Percentiles rank a stretch among this genome's conserved stretches.
These are phyloP conservation scores for Aphodius sticticus DNA, from an alignment of 2,888 invertebrate genomes.

Conservation along the genomic window DNA sequence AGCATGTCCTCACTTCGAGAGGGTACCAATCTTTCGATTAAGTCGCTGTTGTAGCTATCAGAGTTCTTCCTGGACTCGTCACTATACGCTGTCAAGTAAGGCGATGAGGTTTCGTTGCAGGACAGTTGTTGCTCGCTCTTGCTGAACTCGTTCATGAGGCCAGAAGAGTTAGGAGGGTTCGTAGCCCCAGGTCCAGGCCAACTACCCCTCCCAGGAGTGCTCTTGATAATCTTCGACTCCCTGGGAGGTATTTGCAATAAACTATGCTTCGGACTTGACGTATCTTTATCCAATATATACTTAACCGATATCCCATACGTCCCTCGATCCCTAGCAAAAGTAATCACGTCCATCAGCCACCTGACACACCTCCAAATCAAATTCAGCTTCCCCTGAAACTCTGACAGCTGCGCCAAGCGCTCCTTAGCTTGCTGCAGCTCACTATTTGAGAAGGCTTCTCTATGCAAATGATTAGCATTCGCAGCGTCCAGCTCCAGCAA, in stretches of 20 bases:
- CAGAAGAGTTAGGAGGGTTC: constrained; percentile 61
- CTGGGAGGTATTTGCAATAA: constrained; percentile 74
- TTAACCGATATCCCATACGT: constrained; percentile 55
- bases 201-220: constrained; percentile 80
- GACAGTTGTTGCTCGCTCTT: constrained; percentile 83
- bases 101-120: constrained; percentile 65
- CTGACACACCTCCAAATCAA: constrained; percentile 92
- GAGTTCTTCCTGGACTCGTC: constrained; percentile 58
- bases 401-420: constrained; percentile 80
- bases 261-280: constrained; percentile 63
- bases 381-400: constrained; percentile 86
- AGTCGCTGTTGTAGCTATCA: constrained; percentile 55
- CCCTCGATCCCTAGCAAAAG: constrained; percentile 87
- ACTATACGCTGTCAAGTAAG: constrained; percentile 65
- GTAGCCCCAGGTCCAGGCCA: constrained; percentile 83
- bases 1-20: constrained; percentile 84
- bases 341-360: constrained; percentile 96
- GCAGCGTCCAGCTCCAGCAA: constrained; percentile 92
- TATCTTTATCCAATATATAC: constrained; percentile 60
- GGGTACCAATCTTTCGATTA: constrained; percentile 69
- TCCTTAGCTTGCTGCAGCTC: constrained; percentile 89
- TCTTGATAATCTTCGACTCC: constrained; percentile 78
- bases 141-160: constrained; percentile 70
- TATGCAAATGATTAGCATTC: constrained; percentile 89
- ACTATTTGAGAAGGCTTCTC: constrained; percentile 93